Evolutionary conservation across 2,113 vertebrate genomes (phyloP).

Genomic region (Ginglymostoma cirratum): DNA sequence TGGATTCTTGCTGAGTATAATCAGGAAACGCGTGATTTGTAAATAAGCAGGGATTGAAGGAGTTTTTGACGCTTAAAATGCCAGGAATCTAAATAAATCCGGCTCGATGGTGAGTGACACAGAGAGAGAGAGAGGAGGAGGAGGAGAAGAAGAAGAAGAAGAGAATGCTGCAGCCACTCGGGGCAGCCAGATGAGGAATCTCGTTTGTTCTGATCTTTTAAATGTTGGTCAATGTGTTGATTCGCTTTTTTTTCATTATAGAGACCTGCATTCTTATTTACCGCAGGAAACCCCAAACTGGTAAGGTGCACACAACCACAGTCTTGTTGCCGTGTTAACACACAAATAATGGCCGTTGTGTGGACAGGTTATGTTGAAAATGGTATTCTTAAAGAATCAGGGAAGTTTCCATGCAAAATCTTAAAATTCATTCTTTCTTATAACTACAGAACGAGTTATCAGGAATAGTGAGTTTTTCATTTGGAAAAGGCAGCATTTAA

Average conservation of each 20-base stretch:
- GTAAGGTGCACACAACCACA: background rate
- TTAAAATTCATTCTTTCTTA: background rate
- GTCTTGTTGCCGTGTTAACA: background rate
- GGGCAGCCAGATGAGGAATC: background rate
- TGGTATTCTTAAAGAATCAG: background rate
- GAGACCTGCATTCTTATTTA: no score
- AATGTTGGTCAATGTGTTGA: background rate
- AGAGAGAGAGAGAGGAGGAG: background rate
- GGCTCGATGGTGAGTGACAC: background rate
- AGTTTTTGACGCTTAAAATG: background rate
- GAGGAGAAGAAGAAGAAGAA: no score
- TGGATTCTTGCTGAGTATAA: background rate
- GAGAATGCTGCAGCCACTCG: background rate
- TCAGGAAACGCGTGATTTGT: background rate
- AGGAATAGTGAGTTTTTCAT: background rate
- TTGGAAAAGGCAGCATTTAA: background rate
- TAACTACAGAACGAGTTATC: background rate
- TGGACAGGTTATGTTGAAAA: background rate
- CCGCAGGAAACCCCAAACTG: background rate
- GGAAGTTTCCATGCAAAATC: background rate
- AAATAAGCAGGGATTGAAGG: slow-evolving; percentile 15
- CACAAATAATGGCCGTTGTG: background rate
- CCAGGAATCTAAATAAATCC: background rate
- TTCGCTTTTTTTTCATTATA: background rate
- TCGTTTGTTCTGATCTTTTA: slow-evolving; percentile 8